Conservation (phyloP, 2,797 vertebrate genomes). For the Glyptemys insculpta region DNA sequence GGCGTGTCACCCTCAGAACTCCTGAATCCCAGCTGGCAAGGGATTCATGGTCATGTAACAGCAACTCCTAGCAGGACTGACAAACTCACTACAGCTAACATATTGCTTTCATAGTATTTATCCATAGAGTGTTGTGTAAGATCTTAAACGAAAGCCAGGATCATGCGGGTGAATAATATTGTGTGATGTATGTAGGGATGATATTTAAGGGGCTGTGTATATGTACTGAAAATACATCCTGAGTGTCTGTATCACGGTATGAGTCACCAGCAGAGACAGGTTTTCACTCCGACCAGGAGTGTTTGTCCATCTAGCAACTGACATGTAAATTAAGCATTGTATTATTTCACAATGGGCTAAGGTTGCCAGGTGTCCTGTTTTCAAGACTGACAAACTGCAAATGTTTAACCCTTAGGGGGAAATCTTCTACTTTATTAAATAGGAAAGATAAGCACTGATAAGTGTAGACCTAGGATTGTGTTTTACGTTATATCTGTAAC, state of each 20-base stretch:
- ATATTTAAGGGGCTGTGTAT: background rate
- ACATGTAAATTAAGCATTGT: background rate
- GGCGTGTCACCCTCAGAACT: background rate
- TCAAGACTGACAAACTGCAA: background rate
- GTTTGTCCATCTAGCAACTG: background rate
- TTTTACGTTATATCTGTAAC: background rate
- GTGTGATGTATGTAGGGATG: background rate
- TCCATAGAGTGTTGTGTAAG: background rate
- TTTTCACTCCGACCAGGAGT: background rate
- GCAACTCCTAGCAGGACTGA: background rate
- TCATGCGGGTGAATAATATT: background rate
- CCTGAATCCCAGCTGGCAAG: background rate
- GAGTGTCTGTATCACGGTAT: background rate
- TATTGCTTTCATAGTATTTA: background rate
- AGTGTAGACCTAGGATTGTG: background rate
- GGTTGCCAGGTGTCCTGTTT: background rate
- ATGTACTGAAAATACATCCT: background rate
- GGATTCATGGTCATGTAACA: background rate
- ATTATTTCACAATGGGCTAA: background rate
- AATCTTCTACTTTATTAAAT: background rate
- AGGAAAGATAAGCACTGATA: background rate
- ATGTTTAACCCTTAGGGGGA: background rate
- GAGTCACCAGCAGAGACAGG: background rate
- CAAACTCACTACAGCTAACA: background rate
- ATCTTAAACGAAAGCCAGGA: background rate